These are phyloP conservation scores for Caenorhabditis wallacei DNA, from an alignment of 2,888 invertebrate species.

Conservation along the genomic window DNA sequence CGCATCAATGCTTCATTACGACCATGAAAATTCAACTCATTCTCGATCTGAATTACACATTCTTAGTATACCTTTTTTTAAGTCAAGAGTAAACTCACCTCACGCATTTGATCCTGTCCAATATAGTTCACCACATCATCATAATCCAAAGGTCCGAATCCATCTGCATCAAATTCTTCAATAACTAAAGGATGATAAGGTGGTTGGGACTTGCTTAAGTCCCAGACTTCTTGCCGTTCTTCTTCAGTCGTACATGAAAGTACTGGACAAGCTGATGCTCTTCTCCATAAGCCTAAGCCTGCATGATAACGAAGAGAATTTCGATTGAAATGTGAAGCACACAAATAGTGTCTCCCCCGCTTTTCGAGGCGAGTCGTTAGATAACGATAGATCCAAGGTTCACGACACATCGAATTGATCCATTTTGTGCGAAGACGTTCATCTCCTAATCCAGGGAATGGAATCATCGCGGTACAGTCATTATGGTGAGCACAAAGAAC, in stretches of 20 bases:
- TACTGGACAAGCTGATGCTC: slow-evolving; percentile 37
- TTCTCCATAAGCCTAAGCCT: slow-evolving; percentile 57
- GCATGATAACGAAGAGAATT: slow-evolving; percentile 58
- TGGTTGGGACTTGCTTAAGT: slow-evolving; percentile 51
- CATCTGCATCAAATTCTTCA: slow-evolving; percentile 48
- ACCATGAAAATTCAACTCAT: slow-evolving; percentile 46
- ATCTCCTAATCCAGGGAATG: slow-evolving; percentile 61
- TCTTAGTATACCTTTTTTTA: not conserved
- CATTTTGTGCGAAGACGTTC: slow-evolving; percentile 62
- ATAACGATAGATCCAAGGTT: slow-evolving; percentile 65
- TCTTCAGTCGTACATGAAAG: slow-evolving; percentile 58
- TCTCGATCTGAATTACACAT: slow-evolving; percentile 49
- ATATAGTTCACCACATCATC: slow-evolving; percentile 43
- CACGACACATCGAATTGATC: slow-evolving; percentile 70
- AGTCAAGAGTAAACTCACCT: slow-evolving; percentile 33
- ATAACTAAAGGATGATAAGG: slow-evolving; percentile 61
- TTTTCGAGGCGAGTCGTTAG: slow-evolving; percentile 56
- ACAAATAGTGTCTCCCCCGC: slow-evolving; percentile 70
- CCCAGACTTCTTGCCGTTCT: slow-evolving; percentile 61
- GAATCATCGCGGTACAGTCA: slow-evolving; percentile 65
- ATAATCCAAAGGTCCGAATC: slow-evolving; percentile 48
- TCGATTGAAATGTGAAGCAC: slow-evolving; percentile 66
- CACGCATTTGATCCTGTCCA: slow-evolving; percentile 36
- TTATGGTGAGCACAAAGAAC: slow-evolving; percentile 64
- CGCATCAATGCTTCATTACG: slow-evolving; percentile 8